A percentile compares a stretch with the other conserved stretches of the same genome.
Evolutionary conservation across 1,140 invertebrate genomes (phyloP).

Genomic region (Trichonephila clavipes): DNA sequence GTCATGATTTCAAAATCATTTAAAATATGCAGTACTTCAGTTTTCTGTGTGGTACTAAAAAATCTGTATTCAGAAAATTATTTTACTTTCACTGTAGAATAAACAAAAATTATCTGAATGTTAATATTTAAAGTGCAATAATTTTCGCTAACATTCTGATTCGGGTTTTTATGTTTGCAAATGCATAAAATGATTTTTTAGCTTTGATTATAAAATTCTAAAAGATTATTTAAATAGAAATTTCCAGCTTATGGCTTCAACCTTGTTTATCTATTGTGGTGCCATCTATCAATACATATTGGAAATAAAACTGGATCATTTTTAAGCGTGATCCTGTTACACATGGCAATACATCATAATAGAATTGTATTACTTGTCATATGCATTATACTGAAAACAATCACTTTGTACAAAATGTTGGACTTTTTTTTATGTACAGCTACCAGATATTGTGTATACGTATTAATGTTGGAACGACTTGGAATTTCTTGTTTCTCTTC

Average conservation of each 20-base stretch:
- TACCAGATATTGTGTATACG: constrained; percentile 41
- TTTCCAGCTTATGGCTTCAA: background rate
- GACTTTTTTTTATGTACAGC: constrained; percentile 18
- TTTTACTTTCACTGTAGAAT: background rate
- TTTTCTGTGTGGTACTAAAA: background rate
- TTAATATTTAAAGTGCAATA: background rate
- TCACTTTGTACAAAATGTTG: constrained; percentile 59
- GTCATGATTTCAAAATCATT: background rate
- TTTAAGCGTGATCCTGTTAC: background rate
- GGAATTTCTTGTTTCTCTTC: background rate
- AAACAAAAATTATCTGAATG: background rate
- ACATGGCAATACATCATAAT: background rate
- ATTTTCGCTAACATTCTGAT: background rate
- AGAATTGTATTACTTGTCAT: background rate
- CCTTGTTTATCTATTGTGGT: background rate
- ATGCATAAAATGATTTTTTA: background rate
- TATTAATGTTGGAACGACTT: constrained; percentile 6
- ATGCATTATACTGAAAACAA: constrained; percentile 32
- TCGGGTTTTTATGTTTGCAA: background rate
- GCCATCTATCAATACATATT: background rate
- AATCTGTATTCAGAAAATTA: background rate
- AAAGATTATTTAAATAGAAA: background rate
- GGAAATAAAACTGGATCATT: background rate
- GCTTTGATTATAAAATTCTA: background rate
- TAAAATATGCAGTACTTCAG: background rate